Base-by-base conservation (phyloP, 2,797 vertebrate species). In the Bucorvus abyssinicus region DNA sequence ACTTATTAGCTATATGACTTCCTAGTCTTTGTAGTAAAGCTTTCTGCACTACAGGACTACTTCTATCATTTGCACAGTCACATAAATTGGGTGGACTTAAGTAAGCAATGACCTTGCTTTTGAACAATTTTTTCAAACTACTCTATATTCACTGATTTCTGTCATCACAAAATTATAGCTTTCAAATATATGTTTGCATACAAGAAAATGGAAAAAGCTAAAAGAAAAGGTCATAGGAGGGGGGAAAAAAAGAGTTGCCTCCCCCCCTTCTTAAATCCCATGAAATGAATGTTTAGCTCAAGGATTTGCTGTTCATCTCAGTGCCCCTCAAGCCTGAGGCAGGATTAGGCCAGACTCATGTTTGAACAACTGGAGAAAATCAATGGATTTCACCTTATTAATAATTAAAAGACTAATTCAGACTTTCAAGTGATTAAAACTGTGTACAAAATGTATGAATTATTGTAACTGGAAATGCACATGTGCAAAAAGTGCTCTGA, bases 341-440 rank as follows among this genome's bases (percentile, higher is more conserved):
- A 97, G 97, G 97, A 98, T 98, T 98, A 98, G 97, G 94, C 97
- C 97, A 97, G 97, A 96, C 83, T 97, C 90, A n/a, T 97, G 97
- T 98, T 98, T 97, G 96, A 98, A 98, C 98, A 98, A 98, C 98
- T 98, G 97, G 96, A 98, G 97, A 97, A 98, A 98, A 99, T 98
- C 98, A 98, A 99, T 99, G 98, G 97, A 97, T 98, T 97, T 97
- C 95, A 97, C 96, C 97, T 98, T 98, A 98, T 98, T 98, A 98
- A 98, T 98, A 98, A 98, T 98, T 99, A 98, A 99, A 98, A 97
- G 97, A 95, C 97, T 97, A 97, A 97, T 95, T 96, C 94, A 93
- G 96, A 95, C 96, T 96, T 97, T 96, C 96, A 97, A 97, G 96
- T 98, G 97, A 98, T 98, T 98, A 98, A 98, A 98, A 96, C 63